Evolutionary conservation across 2,113 vertebrate genomes (phyloP).

Genomic region (Salvelinus alpinus): DNA sequence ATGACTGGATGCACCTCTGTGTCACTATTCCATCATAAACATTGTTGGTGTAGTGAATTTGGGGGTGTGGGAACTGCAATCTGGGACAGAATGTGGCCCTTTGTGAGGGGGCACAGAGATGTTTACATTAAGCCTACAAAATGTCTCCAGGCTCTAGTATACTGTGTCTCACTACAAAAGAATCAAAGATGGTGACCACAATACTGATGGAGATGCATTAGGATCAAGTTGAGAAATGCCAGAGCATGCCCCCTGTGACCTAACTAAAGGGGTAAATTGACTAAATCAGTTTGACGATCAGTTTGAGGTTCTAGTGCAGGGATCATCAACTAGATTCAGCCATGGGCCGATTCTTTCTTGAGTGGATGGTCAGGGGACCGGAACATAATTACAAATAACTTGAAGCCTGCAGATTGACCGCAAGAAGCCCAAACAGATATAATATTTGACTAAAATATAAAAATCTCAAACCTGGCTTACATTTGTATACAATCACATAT

Average conservation of each 20-base stretch:
- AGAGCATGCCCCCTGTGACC: not conserved
- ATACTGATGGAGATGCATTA: not conserved
- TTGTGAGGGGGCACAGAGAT: not conserved
- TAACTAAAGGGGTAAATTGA: not conserved
- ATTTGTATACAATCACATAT: too few species aligned
- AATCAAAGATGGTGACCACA: not conserved
- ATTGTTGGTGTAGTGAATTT: not conserved
- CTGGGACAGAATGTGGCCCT: not conserved
- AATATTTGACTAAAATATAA: too few species aligned
- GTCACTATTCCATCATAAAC: not conserved
- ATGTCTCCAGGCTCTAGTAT: not conserved
- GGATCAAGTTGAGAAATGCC: not conserved
- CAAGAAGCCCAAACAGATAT: too few species aligned
- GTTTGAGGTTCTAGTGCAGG: not conserved
- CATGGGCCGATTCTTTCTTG: too few species aligned
- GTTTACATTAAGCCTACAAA: not conserved
- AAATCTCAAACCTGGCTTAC: too few species aligned
- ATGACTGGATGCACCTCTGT: not conserved
- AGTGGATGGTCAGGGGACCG: too few species aligned
- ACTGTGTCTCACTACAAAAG: not conserved
- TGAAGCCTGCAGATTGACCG: too few species aligned
- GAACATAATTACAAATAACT: too few species aligned
- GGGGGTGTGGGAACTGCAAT: not conserved
- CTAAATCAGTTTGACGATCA: not conserved
- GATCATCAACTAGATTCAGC: too few species aligned